Conservation (phyloP, 1,140 invertebrate genomes). For the Danaus melanippus region DNA sequence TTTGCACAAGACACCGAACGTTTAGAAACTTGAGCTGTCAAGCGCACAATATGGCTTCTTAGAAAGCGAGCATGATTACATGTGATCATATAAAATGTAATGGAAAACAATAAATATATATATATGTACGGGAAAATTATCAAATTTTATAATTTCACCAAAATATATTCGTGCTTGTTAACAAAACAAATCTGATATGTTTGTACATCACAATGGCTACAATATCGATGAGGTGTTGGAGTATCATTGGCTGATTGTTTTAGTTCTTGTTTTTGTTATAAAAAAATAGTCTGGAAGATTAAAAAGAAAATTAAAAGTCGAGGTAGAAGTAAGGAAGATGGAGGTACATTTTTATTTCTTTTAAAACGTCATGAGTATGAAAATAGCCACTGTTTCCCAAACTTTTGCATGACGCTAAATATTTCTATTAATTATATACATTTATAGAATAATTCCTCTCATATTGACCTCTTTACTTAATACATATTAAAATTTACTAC, state of each 20-base stretch:
- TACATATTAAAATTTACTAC: constrained; percentile 44
- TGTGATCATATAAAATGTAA: background rate
- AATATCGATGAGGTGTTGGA: no score
- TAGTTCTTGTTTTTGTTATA: no score
- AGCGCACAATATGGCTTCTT: constrained; percentile 35
- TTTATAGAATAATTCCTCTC: constrained; percentile 64
- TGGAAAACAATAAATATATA: constrained; percentile 11
- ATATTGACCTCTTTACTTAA: constrained; percentile 68
- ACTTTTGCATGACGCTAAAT: constrained; percentile 34
- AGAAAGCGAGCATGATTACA: constrained; percentile 25
- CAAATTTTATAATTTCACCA: no score
- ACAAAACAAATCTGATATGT: constrained; percentile 52
- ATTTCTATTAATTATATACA: constrained; percentile 56
- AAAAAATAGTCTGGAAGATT: no score
- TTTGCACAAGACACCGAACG: constrained; percentile 59
- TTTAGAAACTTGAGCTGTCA: constrained; percentile 39
- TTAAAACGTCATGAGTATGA: constrained; percentile 26
- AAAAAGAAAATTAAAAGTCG: no score
- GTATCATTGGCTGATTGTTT: no score
- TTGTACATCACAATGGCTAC: constrained; percentile 44
- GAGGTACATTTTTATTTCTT: constrained; percentile 8
- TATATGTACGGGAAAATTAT: no score
- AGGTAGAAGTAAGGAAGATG: background rate
- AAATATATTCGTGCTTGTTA: no score
- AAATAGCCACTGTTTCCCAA: constrained; percentile 23